Evolutionary conservation across 2,797 vertebrate genomes (phyloP).

Genomic region (Molossus alvarezi): DNA sequence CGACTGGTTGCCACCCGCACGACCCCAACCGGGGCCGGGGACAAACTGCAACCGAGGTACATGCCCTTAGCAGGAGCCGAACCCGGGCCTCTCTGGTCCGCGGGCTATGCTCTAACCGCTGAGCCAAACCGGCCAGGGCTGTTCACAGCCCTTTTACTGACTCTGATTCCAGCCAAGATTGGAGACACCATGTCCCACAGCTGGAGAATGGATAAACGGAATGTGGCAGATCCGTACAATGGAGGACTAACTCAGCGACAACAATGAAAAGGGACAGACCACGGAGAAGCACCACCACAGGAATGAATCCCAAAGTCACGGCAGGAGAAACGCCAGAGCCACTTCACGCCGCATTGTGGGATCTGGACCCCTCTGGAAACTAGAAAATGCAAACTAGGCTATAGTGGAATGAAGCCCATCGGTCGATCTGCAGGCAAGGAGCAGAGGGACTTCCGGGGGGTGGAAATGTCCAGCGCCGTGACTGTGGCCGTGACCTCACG

Average conservation of each 20-base stretch:
- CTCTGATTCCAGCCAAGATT: not conserved
- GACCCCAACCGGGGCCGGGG: too few relatives aligned
- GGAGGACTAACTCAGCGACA: too few relatives aligned
- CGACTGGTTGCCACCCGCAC: too few relatives aligned
- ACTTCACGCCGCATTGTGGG: not conserved
- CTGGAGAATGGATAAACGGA: not conserved
- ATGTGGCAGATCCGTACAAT: fast-evolving
- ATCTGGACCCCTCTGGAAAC: not conserved
- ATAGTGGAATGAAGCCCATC: not conserved
- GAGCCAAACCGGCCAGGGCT: too few relatives aligned
- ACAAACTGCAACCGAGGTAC: too few relatives aligned
- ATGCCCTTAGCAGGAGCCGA: too few relatives aligned
- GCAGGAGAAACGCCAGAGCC: not conserved
- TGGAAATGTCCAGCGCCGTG: fast-evolving
- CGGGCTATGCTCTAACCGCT: too few relatives aligned
- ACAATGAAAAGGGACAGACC: too few relatives aligned
- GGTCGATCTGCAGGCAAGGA: not conserved
- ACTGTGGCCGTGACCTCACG: not conserved
- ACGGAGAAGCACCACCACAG: too few relatives aligned
- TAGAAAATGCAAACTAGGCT: not conserved
- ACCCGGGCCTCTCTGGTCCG: too few relatives aligned
- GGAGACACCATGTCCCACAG: not conserved
- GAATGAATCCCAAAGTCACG: not conserved
- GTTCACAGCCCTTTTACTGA: not conserved
- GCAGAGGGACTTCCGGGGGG: fast-evolving